Conservation (phyloP, 2,797 vertebrate genomes). For the Aplochiton taeniatus region DNA sequence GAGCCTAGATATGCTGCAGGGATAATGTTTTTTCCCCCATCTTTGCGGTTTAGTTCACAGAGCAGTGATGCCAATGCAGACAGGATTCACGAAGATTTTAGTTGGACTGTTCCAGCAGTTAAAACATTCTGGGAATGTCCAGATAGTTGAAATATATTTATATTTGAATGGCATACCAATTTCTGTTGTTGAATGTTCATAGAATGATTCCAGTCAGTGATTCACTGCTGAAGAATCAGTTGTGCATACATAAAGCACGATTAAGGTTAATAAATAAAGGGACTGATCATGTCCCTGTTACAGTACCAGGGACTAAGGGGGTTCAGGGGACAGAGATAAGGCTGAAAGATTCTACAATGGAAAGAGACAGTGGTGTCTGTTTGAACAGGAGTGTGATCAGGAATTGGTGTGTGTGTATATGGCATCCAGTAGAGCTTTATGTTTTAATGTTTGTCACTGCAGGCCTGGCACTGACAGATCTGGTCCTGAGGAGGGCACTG, state of each 20-base stretch:
- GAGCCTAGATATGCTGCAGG: background rate
- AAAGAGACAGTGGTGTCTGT: background rate
- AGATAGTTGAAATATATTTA: background rate
- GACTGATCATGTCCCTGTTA: slow-evolving; percentile 29
- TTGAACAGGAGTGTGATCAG: background rate
- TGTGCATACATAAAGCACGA: slow-evolving; percentile 22
- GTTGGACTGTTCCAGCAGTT: slow-evolving; percentile 27
- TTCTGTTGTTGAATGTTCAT: slow-evolving; percentile 6
- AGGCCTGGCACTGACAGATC: slow-evolving; percentile 47
- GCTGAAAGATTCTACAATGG: background rate
- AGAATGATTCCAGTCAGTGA: slow-evolving; percentile 16
- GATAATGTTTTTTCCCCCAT: too few species aligned
- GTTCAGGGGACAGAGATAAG: background rate
- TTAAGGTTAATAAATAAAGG: slow-evolving; percentile 11
- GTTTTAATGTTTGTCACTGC: slow-evolving; percentile 22
- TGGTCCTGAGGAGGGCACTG: slow-evolving; percentile 64
- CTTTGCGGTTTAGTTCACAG: too few species aligned
- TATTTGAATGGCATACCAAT: background rate
- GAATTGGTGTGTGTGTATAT: slow-evolving; percentile 13
- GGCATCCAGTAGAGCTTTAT: background rate
- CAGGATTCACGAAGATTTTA: slow-evolving; percentile 14
- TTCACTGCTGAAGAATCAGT: slow-evolving; percentile 20
- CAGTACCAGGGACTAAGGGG: background rate
- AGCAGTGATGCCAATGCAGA: background rate
- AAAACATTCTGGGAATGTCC: too few species aligned